Percentiles rank a stretch among this genome's conserved stretches.
Evolutionary conservation across 53 echinoderm and acorn worm genomes (phyloP).

Genomic region (Glandiceps talaboti): DNA sequence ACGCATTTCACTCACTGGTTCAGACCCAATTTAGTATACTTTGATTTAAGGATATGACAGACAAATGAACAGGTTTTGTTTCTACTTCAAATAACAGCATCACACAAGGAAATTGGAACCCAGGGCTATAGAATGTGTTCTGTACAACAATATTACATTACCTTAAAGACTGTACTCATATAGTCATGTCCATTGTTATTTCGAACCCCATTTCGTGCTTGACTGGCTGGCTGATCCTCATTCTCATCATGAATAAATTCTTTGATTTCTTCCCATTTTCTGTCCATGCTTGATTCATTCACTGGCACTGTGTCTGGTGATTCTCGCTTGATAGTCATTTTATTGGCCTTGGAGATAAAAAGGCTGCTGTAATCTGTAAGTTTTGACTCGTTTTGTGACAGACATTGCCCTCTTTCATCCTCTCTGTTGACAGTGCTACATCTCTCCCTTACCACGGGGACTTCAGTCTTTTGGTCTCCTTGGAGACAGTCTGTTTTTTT

Average conservation of each 20-base stretch:
- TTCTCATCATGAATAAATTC: conserved; percentile 17
- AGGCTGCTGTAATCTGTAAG: neutral
- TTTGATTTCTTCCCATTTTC: conserved; percentile 28
- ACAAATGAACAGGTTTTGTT: too few relatives aligned
- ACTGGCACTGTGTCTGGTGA: neutral
- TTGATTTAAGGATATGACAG: too few relatives aligned
- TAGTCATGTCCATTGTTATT: neutral
- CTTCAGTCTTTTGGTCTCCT: neutral
- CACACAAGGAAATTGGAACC: too few relatives aligned
- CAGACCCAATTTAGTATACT: too few relatives aligned
- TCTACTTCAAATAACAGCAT: too few relatives aligned
- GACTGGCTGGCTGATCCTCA: neutral
- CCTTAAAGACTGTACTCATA: neutral
- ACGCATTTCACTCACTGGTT: too few relatives aligned
- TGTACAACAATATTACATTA: too few relatives aligned
- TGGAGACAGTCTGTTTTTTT: too few relatives aligned
- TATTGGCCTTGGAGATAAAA: neutral
- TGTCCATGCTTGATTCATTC: conserved; percentile 7
- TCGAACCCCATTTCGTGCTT: neutral
- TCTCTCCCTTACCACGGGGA: neutral
- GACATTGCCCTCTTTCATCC: neutral
- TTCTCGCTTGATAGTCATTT: neutral
- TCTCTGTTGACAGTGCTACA: neutral
- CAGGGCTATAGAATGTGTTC: too few relatives aligned
- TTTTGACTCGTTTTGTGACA: neutral